Evolutionary conservation across 2,113 vertebrate genomes (phyloP), one percentile per base, ranked within the genome.

Genomic region (Papio anubis): DNA sequence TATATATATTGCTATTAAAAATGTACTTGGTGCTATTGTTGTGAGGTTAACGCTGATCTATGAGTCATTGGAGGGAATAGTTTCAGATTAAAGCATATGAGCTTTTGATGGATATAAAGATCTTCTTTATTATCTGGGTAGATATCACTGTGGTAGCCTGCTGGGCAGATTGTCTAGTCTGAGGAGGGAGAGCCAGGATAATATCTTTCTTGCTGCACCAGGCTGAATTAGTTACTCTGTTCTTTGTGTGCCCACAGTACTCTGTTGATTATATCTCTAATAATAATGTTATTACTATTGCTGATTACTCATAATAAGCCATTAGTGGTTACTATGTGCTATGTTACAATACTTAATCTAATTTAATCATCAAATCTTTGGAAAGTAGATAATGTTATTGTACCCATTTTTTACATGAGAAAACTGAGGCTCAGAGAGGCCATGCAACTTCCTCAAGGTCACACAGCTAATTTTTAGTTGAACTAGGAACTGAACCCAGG

Each of bases 101-200:
- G 30, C 57, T 97, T 92, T 93, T 96, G 55, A 45, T 78, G 50
- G 45, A 66, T 23, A 40, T 66, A 73, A 85, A 97, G 64, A 84
- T 68, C 61, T 93, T 81, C 61, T 94, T 81, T 72, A 64, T 90
- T 72, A 35, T 96, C 85, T 61, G 88, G 25, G 35, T 87, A 48
- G 90, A 76, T 43, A 76, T 88, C 43, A 81, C 64, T 81, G 43
- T 72, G 75, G 25, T 93, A 66, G 64, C 52, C 55, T 90, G 61
- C 40, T 88, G 89, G 75, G 23, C n/a, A 95, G 38, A 70, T 93
- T 93, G 17, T 94, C 52, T 83, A 55, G n/a, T 90, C 48, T 96
- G 82, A 91, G 8, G 85, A 73, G 45, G 48, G 50, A 90, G 57
- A 81, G 82, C 55, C 21, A 88, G 70, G 90, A 83, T 73, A 78